phyloP scores from a whole-genome alignment of 2,888 invertebrate species.

The Andricus quercusramuli region DNA sequence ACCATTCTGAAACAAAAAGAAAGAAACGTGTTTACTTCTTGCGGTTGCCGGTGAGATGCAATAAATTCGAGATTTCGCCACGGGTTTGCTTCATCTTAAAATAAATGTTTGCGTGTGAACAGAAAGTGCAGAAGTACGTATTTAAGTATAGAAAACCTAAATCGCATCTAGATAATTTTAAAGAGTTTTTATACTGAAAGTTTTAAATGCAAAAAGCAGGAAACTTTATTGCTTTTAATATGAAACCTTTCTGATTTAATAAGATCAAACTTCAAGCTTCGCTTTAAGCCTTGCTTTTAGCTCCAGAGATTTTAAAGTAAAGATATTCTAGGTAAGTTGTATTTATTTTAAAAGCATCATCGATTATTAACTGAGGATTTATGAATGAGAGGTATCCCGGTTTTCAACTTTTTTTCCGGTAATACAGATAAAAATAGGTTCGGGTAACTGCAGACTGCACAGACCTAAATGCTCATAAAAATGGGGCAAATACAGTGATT shows the following conservation, averaged over 20 bases:
- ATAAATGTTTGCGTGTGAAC: constrained; percentile 11
- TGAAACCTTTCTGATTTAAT: constrained; percentile 34
- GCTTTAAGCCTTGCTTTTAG: neutral
- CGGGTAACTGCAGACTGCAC: too few relatives aligned
- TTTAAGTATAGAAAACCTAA: neutral
- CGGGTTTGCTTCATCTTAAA: constrained; percentile 24
- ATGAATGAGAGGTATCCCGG: too few relatives aligned
- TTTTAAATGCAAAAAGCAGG: constrained; percentile 1
- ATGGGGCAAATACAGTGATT: too few relatives aligned
- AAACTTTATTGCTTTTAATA: constrained; percentile 15
- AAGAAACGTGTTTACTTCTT: constrained; percentile 34
- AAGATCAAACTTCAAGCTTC: constrained; percentile 21
- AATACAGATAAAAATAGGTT: too few relatives aligned
- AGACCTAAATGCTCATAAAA: too few relatives aligned
- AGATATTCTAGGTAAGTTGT: too few relatives aligned
- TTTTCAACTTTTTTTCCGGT: too few relatives aligned
- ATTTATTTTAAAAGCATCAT: too few relatives aligned
- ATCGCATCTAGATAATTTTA: neutral
- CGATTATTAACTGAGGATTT: too few relatives aligned
- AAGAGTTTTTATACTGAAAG: neutral
- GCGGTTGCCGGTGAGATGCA: constrained; percentile 1
- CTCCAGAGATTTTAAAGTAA: neutral
- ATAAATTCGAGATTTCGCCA: constrained; percentile 33
- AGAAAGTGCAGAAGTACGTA: constrained; percentile 15
- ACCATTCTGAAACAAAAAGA: constrained; percentile 79